phyloP scores from a whole-genome alignment of 1,140 invertebrate species.

The Calosoma granatense region DNA sequence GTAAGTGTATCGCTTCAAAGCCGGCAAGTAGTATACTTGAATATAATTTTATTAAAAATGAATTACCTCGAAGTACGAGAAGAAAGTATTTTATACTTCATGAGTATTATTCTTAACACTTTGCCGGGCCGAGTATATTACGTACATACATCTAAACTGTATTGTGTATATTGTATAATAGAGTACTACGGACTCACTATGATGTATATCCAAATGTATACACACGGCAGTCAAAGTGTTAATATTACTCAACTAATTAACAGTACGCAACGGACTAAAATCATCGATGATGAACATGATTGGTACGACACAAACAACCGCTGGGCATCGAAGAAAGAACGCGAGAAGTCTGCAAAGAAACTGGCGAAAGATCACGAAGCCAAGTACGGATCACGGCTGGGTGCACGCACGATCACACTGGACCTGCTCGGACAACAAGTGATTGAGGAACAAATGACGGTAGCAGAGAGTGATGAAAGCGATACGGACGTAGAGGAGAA shows the following conservation, averaged over 20 bases:
- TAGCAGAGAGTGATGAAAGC: neutral
- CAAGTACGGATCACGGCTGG: neutral
- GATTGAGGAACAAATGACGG: neutral
- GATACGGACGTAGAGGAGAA: neutral
- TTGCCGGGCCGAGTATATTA: too few relatives aligned
- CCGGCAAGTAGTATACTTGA: too few relatives aligned
- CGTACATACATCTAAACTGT: too few relatives aligned
- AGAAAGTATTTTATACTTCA: too few relatives aligned
- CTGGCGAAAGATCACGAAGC: neutral
- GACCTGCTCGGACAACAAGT: neutral
- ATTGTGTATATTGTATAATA: too few relatives aligned
- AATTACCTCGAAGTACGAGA: too few relatives aligned
- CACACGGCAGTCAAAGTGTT: too few relatives aligned
- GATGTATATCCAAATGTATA: too few relatives aligned
- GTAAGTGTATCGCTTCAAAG: constrained; percentile 41
- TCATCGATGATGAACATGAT: neutral
- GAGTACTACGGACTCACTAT: too few relatives aligned
- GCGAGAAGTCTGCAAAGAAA: neutral
- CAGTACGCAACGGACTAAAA: constrained; percentile 11
- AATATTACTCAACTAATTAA: too few relatives aligned
- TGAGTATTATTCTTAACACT: too few relatives aligned
- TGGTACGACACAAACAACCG: neutral
- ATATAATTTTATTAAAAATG: too few relatives aligned
- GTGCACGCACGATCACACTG: neutral
- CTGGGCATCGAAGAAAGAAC: neutral